Base-by-base conservation (phyloP, 1,140 invertebrate genomes). In the Penaeus japonicus region DNA sequence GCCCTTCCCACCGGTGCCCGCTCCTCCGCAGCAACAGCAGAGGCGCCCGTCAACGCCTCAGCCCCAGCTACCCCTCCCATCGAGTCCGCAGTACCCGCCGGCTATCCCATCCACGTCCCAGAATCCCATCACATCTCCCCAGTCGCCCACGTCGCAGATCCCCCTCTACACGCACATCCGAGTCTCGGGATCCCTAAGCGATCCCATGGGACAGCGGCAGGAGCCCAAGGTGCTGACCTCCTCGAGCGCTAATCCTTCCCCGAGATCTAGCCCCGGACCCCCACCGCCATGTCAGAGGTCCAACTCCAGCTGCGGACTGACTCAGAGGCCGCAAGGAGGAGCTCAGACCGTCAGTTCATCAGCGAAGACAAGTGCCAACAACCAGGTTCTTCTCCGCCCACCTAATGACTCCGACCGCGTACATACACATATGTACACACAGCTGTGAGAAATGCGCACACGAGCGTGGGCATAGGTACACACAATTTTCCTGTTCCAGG, bases 361-460 rank as follows among this genome's bases (percentile, higher is more conserved):
- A 47, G 47, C 47, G 47, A 47, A 47, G 47, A 47, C 5, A 86
- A 80, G 77, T 27, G 70, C 30, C 20, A 79, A 32, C 73, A 57
- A 54, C 77, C 77, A 79, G 53, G 70, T 88, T 59, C 87, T 88
- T 55, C 87, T 88, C 54, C 79, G 80, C 70, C 87, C 87, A 47
- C 87, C 87, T 4, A 88, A 77, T 57, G 87, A 88, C 59, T 82
- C 79, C 27, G 87, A 88, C 80, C 79, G 80, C 10, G 70, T 82
- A 35, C 59, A 83, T 54, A 83, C 79, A 27, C 87, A 88, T 80
- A 83, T 88, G 79, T 82, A 88, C 87, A 88, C 87, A 57, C 80
- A 88, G 80, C 87, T 88, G 39, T 88, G 81, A 83, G 55, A 4
- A 30, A 77, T 77, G 30, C 47, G 47, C 57, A 47, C n/a, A 35